Evolutionary conservation across 2,888 invertebrate genomes (phyloP).

Genomic region (Rhagonycha lutea): DNA sequence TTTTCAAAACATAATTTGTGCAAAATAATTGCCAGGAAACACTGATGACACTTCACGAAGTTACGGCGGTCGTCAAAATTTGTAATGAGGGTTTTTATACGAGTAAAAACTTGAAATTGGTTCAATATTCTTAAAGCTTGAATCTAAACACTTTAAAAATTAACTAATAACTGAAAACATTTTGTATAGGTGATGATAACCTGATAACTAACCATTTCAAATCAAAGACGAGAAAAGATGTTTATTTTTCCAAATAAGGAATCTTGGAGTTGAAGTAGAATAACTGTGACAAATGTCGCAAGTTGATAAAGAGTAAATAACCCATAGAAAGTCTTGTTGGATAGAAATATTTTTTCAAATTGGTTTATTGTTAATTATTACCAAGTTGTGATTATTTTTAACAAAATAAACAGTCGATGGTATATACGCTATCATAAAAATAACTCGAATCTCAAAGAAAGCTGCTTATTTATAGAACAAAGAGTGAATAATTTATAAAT

Average conservation of each 20-base stretch:
- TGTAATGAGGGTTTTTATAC: not conserved
- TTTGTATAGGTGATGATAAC: not conserved
- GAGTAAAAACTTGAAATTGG: not conserved
- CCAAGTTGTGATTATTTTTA: not conserved
- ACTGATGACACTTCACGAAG: not conserved
- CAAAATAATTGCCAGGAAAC: not conserved
- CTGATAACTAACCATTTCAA: not conserved
- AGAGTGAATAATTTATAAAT: not conserved
- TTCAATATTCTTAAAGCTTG: not conserved
- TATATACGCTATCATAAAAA: not conserved
- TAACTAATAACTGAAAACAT: not conserved
- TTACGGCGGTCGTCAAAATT: not conserved
- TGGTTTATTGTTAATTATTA: not conserved
- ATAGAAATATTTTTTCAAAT: not conserved
- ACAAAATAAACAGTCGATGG: not conserved
- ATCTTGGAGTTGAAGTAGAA: conserved; percentile 16
- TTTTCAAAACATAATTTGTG: not conserved
- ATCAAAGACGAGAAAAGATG: not conserved
- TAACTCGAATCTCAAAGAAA: not conserved
- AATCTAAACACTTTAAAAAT: not conserved
- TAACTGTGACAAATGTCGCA: conserved; percentile 20
- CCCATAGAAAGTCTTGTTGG: not conserved
- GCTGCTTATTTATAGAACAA: not conserved
- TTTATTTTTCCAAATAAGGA: conserved; percentile 17
- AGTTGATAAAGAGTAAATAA: not conserved